These are phyloP conservation scores for Brachyhypopomus gauderio DNA, from an alignment of 2,113 vertebrate species.

Conservation along the genomic window DNA sequence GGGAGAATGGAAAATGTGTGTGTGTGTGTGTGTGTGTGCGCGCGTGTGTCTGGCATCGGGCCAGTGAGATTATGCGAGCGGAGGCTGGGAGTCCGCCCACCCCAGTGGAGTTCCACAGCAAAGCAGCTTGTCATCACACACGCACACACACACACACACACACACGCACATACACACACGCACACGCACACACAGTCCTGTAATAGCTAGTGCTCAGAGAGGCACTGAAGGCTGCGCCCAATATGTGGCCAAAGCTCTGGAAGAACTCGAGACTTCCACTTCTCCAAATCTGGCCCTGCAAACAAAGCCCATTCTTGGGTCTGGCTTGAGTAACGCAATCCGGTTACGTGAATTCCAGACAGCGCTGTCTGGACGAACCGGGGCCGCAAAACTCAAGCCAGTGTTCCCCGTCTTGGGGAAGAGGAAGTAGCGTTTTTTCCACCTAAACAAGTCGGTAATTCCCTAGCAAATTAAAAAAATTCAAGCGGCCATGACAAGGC, in stretches of 20 bases:
- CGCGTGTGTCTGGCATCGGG: constrained; percentile 40
- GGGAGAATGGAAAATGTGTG: constrained; percentile 43
- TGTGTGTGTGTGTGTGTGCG: constrained; percentile 33
- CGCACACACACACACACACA: constrained; percentile 13
- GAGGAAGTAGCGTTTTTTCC: constrained; percentile 2
- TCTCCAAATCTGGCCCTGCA: constrained; percentile 17
- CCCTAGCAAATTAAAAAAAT: not conserved
- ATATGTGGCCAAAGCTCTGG: constrained; percentile 4
- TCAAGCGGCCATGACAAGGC: not conserved
- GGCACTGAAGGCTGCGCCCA: constrained; percentile 25
- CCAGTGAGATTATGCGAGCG: constrained; percentile 52
- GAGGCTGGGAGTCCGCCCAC: constrained; percentile 57
- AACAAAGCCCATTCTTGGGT: constrained; percentile 6
- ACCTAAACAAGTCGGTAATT: no score
- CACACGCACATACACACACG: constrained; percentile 8
- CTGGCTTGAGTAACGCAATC: constrained; percentile 28
- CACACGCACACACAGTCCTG: not conserved
- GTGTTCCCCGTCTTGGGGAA: constrained; percentile 21
- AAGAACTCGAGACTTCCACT: constrained; percentile 3
- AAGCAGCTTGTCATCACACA: constrained; percentile 59
- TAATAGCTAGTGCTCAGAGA: not conserved
- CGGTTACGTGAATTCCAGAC: constrained; percentile 28
- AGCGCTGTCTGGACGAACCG: constrained; percentile 33
- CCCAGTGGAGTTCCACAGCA: constrained; percentile 54
- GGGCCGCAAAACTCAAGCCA: constrained; percentile 27